Conservation (phyloP, 2,113 vertebrate species). For the Dromaius novaehollandiae region DNA sequence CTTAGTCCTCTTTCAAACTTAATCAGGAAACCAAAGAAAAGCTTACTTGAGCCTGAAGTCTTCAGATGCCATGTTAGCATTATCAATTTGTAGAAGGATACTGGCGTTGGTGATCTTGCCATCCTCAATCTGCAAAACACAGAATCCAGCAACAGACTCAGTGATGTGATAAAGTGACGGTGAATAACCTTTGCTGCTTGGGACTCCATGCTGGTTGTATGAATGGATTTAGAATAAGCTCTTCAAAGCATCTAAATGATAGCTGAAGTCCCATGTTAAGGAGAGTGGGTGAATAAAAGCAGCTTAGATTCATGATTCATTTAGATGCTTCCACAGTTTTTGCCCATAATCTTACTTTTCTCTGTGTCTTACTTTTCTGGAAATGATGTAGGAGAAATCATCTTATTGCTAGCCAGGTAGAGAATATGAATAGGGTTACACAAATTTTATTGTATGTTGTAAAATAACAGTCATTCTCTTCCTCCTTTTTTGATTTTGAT, state of each 20-base stretch:
- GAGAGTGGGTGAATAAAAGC: background rate
- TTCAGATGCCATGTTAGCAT: slow-evolving; percentile 80
- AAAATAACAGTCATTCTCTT: background rate
- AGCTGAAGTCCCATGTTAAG: background rate
- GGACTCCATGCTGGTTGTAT: background rate
- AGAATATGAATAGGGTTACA: background rate
- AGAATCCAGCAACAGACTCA: background rate
- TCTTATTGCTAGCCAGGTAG: background rate
- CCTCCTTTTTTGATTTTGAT: background rate
- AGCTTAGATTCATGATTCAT: background rate
- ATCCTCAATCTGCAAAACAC: slow-evolving; percentile 76
- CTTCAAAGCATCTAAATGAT: background rate
- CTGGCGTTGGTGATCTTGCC: slow-evolving; percentile 77
- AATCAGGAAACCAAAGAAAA: background rate
- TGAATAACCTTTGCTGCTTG: background rate
- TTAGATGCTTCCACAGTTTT: background rate
- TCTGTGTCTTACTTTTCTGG: background rate
- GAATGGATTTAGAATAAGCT: background rate
- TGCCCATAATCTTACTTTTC: background rate
- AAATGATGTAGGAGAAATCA: background rate
- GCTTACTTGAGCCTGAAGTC: slow-evolving; percentile 84
- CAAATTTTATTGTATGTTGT: background rate
- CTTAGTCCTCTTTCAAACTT: background rate
- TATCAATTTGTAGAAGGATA: slow-evolving; percentile 80
- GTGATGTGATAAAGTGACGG: background rate